phyloP scores from a whole-genome alignment of 2,888 invertebrate species.

The Eristalinus aeneus region DNA sequence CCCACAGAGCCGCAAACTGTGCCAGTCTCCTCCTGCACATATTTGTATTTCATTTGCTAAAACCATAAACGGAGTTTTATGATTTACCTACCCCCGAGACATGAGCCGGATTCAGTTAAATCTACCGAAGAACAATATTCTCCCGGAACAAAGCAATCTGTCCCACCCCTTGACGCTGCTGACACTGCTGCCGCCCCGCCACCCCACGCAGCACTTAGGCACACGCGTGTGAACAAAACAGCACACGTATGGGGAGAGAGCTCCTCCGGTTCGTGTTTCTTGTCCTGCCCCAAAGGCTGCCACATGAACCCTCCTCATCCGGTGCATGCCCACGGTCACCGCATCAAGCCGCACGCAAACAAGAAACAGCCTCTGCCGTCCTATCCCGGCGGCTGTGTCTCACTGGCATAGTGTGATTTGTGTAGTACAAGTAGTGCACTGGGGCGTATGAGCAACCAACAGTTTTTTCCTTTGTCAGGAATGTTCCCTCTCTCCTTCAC shows the following conservation, averaged over 20 bases:
- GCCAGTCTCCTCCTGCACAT: slow-evolving; percentile 11
- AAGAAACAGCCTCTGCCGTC: slow-evolving; percentile 34
- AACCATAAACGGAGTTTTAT: slow-evolving; percentile 39
- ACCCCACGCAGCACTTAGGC: background rate
- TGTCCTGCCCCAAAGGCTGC: slow-evolving; percentile 14
- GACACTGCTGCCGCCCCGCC: background rate
- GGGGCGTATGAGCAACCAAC: slow-evolving; percentile 57
- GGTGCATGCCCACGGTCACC: slow-evolving; percentile 4
- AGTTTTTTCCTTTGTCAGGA: slow-evolving; percentile 39
- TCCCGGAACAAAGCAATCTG: slow-evolving; percentile 31
- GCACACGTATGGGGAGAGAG: background rate
- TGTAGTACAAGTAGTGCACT: slow-evolving; percentile 49
- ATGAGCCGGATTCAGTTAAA: slow-evolving; percentile 25
- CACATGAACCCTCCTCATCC: slow-evolving; percentile 9
- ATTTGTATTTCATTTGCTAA: slow-evolving; percentile 53
- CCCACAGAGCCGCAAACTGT: slow-evolving; percentile 3
- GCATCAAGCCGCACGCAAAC: slow-evolving; percentile 8
- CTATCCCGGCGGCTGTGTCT: slow-evolving; percentile 10
- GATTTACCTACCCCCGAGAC: slow-evolving; percentile 36
- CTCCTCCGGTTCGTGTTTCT: background rate
- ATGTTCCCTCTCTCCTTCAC: slow-evolving; percentile 47
- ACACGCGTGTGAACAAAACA: slow-evolving; percentile 16
- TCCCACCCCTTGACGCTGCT: background rate
- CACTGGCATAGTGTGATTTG: slow-evolving; percentile 46
- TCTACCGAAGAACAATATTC: slow-evolving; percentile 19